Percentiles rank a stretch among this genome's conserved stretches.
These are phyloP conservation scores for Drosophila arawakana DNA, from an alignment of 1,140 invertebrate species.

Conservation along the genomic window DNA sequence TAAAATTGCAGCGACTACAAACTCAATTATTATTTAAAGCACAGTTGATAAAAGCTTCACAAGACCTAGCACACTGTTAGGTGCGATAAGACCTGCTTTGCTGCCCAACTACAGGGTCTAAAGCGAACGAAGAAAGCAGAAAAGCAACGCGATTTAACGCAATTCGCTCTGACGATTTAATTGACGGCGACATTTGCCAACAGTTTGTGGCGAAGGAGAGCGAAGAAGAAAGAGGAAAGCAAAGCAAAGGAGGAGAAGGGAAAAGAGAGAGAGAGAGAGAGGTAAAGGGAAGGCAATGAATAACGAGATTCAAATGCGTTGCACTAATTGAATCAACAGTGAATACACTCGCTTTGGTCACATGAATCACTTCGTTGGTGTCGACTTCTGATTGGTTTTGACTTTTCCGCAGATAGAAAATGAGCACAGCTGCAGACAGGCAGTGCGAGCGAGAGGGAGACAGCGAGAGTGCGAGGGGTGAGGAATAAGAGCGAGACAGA, in stretches of 20 bases:
- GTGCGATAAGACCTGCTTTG: no score
- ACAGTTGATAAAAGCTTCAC: no score
- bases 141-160: conserved; percentile 65
- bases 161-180: conserved; percentile 68
- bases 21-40: no score
- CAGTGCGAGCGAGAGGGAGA: background rate
- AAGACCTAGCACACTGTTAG: no score
- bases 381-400: conserved; percentile 44
- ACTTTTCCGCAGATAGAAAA: conserved; percentile 1
- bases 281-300: conserved; percentile 19
- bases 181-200: conserved; percentile 69
- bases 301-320: conserved; percentile 51
- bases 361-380: conserved; percentile 24
- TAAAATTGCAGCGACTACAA: background rate
- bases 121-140: background rate
- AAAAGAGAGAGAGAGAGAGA: no score
- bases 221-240: no score
- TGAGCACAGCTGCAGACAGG: background rate
- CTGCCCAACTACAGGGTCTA: background rate
- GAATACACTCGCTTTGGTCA: conserved; percentile 9
- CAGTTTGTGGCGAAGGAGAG: no score
- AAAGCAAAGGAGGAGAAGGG: no score
- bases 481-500: background rate
- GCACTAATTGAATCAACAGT: conserved; percentile 49
- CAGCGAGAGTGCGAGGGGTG: background rate